A percentile compares a stretch with the other conserved stretches of the same genome.
Evolutionary conservation across 2,113 vertebrate species (phyloP).

Genomic region (Scomber japonicus): DNA sequence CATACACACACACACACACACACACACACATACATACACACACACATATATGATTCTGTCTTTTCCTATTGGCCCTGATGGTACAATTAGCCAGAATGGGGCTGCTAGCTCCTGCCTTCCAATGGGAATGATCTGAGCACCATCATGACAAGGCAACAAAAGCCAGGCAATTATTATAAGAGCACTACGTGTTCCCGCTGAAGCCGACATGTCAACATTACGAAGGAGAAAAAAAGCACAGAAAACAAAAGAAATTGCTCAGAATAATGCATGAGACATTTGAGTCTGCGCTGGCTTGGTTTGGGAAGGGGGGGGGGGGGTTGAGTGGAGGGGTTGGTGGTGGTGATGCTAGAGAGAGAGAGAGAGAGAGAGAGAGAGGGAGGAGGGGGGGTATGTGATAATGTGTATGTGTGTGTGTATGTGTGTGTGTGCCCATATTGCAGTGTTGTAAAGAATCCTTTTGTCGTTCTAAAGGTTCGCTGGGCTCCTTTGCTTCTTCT

Average conservation of each 20-base stretch:
- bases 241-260: constrained; percentile 80
- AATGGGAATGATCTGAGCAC: constrained; percentile 76
- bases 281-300: constrained; percentile 72
- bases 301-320: constrained; percentile 19
- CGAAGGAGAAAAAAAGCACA: constrained; percentile 64
- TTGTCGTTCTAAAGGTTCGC: constrained; percentile 80
- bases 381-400: constrained; percentile 17
- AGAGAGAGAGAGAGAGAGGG: not conserved
- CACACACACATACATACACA: not conserved
- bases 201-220: constrained; percentile 78
- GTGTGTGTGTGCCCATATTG: constrained; percentile 75
- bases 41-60: constrained; percentile 15
- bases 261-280: constrained; percentile 86
- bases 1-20: too few relatives aligned
- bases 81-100: constrained; percentile 74
- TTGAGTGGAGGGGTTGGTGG: constrained; percentile 42
- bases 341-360: constrained; percentile 23
- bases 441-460: constrained; percentile 80
- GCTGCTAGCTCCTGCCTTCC: constrained; percentile 63
- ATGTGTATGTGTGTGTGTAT: constrained; percentile 32
- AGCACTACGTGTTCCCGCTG: constrained; percentile 75
- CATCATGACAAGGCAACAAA: constrained; percentile 81
- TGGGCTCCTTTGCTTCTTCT: constrained; percentile 76
- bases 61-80: constrained; percentile 56
- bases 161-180: constrained; percentile 78